Percentiles rank a stretch among this genome's conserved stretches.
Evolutionary conservation across 2,888 invertebrate species (phyloP).

Genomic region (Chironomus riparius): DNA sequence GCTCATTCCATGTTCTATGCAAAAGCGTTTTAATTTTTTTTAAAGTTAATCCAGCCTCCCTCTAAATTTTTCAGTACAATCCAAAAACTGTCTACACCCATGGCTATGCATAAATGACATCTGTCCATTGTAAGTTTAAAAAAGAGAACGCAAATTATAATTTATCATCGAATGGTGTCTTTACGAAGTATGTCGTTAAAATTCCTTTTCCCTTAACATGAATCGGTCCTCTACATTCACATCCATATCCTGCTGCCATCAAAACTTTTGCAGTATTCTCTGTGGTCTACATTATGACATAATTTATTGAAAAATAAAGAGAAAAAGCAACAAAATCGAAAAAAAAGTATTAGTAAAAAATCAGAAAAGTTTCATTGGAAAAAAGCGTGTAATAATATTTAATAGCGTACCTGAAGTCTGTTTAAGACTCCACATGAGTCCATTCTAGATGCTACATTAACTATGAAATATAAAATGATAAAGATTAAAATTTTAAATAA

Average conservation of each 20-base stretch:
- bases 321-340: not conserved
- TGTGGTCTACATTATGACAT: constrained; percentile 50
- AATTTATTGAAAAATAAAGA: constrained; percentile 29
- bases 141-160: constrained; percentile 32
- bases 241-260: constrained; percentile 73
- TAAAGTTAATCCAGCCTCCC: too few relatives aligned
- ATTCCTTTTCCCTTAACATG: constrained; percentile 93
- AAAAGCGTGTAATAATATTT: too few relatives aligned
- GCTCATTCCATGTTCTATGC: too few relatives aligned
- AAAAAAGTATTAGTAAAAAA: not conserved
- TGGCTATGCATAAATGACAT: too few relatives aligned
- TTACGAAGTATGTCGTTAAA: constrained; percentile 83
- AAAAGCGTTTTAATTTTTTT: too few relatives aligned
- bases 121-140: too few relatives aligned
- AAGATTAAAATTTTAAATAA: not conserved
- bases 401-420: constrained; percentile 57
- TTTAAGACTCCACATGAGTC: constrained; percentile 91
- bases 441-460: constrained; percentile 95
- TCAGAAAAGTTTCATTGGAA: too few relatives aligned
- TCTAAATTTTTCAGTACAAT: too few relatives aligned
- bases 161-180: constrained; percentile 65
- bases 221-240: constrained; percentile 85
- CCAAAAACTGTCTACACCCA: too few relatives aligned
- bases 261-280: constrained; percentile 75
- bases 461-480: constrained; percentile 37